Evolutionary conservation across 1,140 invertebrate species (phyloP), one percentile per base, ranked within the genome.

Genomic region (Whitmania pigra): DNA sequence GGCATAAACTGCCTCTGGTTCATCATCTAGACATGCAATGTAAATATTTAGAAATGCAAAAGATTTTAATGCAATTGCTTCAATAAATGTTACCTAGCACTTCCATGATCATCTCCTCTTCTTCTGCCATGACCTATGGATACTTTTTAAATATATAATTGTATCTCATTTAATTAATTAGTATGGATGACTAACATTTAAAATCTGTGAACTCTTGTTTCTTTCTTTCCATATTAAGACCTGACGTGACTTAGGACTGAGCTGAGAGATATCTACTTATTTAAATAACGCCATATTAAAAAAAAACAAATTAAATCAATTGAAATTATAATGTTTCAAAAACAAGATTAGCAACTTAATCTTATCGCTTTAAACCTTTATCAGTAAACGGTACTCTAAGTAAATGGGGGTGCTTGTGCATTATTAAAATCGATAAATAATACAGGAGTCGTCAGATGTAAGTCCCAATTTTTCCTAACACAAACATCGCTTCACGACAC

Each of bases 1-100:
- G 72, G 94, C 91, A 85, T 94, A 95, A 78, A 96, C 77, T 83
- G 94, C 90, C 77, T 90, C 91, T 82, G 95, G 92, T 85, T 96
- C 92, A 82, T 94, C 90, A 85, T 93, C 92, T 95, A 63, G 31
- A 36, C 2, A 36, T 36, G 6, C 11, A 7, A 25, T 9, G 11
- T 63, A 25, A 63, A 3, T 25, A 15, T 13, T 63, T 11, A 31
- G 2, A 31, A 63, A 63, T 63, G 29, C 6, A 15, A 63, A 18
- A 2, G 11, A 31, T 7, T 25, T 63, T n/a, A n/a, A 22, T 63
- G 2, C 29, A 22, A 63, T 4, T 63, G 22, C 57, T 63, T 49
- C 43, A 11, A 49, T 11, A 63, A 63, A 31, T 22, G 6, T 20
- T 0, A 63, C 57, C 57, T 63, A 63, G 29, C 29, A 22, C 29